Percentiles rank a stretch among this genome's conserved stretches.
phyloP scores from a whole-genome alignment of 1,140 invertebrate species.

The Ceratina australensis region DNA sequence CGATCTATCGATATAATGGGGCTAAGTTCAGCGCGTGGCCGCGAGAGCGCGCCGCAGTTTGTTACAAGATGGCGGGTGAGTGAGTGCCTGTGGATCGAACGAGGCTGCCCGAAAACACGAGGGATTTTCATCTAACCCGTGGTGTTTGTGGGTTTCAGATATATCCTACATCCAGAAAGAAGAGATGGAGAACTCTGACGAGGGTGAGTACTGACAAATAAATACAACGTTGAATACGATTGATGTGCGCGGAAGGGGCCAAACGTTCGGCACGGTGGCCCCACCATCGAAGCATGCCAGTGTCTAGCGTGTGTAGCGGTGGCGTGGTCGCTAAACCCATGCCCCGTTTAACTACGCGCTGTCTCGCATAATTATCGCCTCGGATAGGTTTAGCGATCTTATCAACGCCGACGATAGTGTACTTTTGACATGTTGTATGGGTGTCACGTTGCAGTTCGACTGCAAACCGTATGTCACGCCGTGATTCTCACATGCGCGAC shows the following conservation, averaged over 20 bases:
- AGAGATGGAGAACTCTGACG: slow-evolving; percentile 68
- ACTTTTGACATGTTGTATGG: slow-evolving; percentile 16
- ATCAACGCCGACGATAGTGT: slow-evolving; percentile 13
- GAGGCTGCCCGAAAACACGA: slow-evolving; percentile 72
- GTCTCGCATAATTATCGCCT: slow-evolving; percentile 54
- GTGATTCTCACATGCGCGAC: slow-evolving; percentile 41
- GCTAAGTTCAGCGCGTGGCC: slow-evolving; percentile 56
- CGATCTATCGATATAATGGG: slow-evolving; percentile 41
- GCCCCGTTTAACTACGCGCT: slow-evolving; percentile 8
- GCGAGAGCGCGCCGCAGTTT: slow-evolving; percentile 74
- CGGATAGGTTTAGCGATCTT: slow-evolving; percentile 23
- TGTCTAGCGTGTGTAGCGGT: slow-evolving; percentile 46
- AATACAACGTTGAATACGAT: slow-evolving; percentile 32
- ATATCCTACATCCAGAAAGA: slow-evolving; percentile 74
- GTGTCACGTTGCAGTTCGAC: slow-evolving; percentile 44
- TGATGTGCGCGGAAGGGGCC: slow-evolving; percentile 32
- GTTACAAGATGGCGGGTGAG: slow-evolving; percentile 80
- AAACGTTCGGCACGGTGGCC: slow-evolving; percentile 50
- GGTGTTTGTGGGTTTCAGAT: slow-evolving; percentile 79
- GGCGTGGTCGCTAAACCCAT: slow-evolving; percentile 35
- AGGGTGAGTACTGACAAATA: slow-evolving; percentile 70
- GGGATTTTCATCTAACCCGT: slow-evolving; percentile 73
- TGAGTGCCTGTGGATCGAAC: slow-evolving; percentile 76
- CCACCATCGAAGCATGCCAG: slow-evolving; percentile 52
- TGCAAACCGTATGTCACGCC: slow-evolving; percentile 36